A percentile compares a stretch with the other conserved stretches of the same genome.
Evolutionary conservation across 64 coral and sea anemone species (phyloP).

Genomic region (Astreopora myriophthalma): DNA sequence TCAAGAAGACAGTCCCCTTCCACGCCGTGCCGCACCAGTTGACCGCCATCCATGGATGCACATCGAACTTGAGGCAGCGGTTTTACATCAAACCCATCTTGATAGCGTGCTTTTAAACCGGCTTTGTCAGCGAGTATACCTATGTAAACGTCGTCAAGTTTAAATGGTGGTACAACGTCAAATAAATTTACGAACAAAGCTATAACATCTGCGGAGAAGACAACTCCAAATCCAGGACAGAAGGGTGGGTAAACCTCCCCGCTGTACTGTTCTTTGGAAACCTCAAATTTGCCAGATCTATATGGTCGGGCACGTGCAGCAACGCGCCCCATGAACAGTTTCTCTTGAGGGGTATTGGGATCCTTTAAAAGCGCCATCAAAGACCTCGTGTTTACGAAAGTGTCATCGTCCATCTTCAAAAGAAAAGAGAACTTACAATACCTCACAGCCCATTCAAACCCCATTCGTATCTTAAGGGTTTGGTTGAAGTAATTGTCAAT

Average conservation of each 20-base stretch:
- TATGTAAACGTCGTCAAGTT: neutral
- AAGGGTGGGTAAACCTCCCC: neutral
- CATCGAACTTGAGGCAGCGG: no score
- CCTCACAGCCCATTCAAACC: neutral
- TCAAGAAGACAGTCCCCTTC: no score
- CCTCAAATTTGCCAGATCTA: neutral
- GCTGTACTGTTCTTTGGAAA: neutral
- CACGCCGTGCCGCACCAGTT: no score
- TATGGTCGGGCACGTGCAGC: rapidly evolving
- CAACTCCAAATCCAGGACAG: neutral
- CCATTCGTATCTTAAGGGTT: neutral
- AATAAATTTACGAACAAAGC: neutral
- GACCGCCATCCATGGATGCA: no score
- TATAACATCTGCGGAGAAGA: neutral
- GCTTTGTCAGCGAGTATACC: neutral
- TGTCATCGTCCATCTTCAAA: neutral
- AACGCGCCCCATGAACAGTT: neutral
- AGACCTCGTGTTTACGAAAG: neutral
- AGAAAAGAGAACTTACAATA: neutral
- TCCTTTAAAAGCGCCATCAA: neutral
- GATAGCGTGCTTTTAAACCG: neutral
- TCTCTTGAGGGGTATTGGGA: neutral
- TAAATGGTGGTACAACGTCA: neutral
- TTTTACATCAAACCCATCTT: neutral
- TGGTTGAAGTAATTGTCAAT: neutral